Base-by-base conservation (phyloP, 2,797 vertebrate genomes). In the Hydrocynus forskahlii region DNA sequence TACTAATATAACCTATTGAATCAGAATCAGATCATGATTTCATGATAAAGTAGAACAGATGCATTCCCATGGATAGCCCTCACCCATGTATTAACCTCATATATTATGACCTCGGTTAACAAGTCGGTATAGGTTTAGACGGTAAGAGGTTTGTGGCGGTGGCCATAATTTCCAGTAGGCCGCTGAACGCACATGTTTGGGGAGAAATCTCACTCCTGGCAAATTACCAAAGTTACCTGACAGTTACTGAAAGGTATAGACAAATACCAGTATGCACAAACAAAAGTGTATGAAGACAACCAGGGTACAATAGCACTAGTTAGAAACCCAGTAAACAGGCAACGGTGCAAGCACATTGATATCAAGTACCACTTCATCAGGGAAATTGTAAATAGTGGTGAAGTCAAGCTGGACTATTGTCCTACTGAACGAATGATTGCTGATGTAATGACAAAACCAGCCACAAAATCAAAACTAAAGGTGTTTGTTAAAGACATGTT, bases 171-270 rank as follows among this genome's bases (percentile, higher is more conserved):
- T 29, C 29, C 3, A 29, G 29, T 29, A 29, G 29, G 29, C 29
- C 29, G 3, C 29, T 29, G 29, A 29, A 29, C 3, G 29, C 3
- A 3, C 29, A 29, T 29, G 29, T 29, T 29, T 29, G 29, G 29
- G 29, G 29, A 1, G 3, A 29, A 29, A 29, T 29, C 29, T 29
- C 29, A 29, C 3, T 29, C 29, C 29, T 1, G 29, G 29, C 29
- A 29, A 29, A 29, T 29, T 1, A 29, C 29, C 29, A 29, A 29
- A 29, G 29, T 29, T 29, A n/a, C n/a, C n/a, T n/a, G n/a, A 21
- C 77, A 72, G 23, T 25, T 79, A 16, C 29, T 79, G n/a, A 63
- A 63, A 2, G 16, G 25, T 9, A 50, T 79, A 8, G 77, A 79
- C 4, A 63, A 19, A 17, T 23, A 40, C 25, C 14, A 73, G 10